These are phyloP conservation scores for Serinus canaria DNA, from an alignment of 2,113 vertebrate species.

Conservation along the genomic window DNA sequence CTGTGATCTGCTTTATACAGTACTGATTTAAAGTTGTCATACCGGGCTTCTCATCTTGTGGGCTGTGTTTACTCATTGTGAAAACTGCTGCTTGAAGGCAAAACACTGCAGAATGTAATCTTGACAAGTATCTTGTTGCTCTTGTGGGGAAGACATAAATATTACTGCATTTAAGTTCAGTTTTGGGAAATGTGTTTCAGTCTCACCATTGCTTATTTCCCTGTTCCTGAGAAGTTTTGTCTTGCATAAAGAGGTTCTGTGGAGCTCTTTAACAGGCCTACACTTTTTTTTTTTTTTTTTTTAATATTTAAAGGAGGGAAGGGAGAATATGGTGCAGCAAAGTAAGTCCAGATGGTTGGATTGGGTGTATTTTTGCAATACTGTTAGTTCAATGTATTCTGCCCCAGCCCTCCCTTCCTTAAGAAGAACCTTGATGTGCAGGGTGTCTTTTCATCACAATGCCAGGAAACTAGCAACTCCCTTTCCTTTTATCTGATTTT, in stretches of 20 bases:
- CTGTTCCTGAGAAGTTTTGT: constrained; percentile 9
- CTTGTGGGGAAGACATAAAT: constrained; percentile 45
- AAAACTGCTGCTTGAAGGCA: constrained; percentile 66
- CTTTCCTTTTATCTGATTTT: neutral
- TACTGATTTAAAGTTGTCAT: constrained; percentile 61
- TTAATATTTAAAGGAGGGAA: neutral
- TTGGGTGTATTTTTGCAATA: neutral
- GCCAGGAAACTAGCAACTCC: neutral
- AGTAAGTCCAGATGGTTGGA: neutral
- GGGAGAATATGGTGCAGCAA: neutral
- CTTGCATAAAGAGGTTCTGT: neutral
- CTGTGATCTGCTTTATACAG: constrained; percentile 38
- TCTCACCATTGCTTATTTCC: constrained; percentile 16
- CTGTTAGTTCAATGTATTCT: neutral
- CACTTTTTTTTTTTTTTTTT: neutral
- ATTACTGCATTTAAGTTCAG: constrained; percentile 41
- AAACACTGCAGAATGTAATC: constrained; percentile 62
- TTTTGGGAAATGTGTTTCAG: neutral
- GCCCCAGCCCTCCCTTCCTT: neutral
- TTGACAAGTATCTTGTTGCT: constrained; percentile 57
- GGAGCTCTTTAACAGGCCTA: neutral
- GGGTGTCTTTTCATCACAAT: neutral
- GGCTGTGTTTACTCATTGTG: constrained; percentile 59
- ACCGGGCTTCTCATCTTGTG: constrained; percentile 21
- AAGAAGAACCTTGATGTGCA: neutral